Evolutionary conservation across 2,113 vertebrate species (phyloP), one percentile per base, ranked within the genome.

Genomic region (Hippocampus comes): DNA sequence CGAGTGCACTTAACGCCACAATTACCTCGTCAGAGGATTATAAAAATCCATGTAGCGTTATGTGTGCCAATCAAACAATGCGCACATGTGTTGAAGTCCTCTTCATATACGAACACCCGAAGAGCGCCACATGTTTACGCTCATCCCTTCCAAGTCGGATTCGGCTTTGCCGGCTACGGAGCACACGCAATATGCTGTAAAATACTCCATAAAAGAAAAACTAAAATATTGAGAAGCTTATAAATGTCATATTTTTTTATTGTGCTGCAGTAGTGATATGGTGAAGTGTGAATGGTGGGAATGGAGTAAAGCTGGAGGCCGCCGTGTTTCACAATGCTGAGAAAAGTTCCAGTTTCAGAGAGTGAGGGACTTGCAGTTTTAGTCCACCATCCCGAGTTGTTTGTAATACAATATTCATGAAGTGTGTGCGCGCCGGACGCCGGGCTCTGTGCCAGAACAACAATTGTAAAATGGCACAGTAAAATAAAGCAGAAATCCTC

Each of bases 231-330:
- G 15, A 66, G 64, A 86, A 90, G 92, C 90, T 84, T 18, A 74
- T 84, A 92, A 89, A 83, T 66, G 87, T 84, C 82, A 72, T 66
- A 82, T 89, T 86, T 90, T 38, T 88, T 89, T 67, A 80, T 77
- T 74, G 81, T 81, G 77, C 79, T 91, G 89, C 92, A 94, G 90
- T 91, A 94, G 90, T 88, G 88, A 91, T 89, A 80, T 72, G 74
- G 77, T 89, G 71, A 85, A 41, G 60, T 63, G 55, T 67, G 63
- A 27, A 9, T 57, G 46, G 76, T 68, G 63, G 69, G 70, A 85
- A 73, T 69, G 43, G 25, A 56, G 67, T 66, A 41, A 72, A 82
- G 48, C 51, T 78, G 70, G 76, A 82, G 77, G 80, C 83, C 73
- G 74, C 46, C 38, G 30, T 27, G 30, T 23, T 77, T 78, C n/a